A percentile compares a stretch with the other conserved stretches of the same genome.
Evolutionary conservation across 2,797 vertebrate species (phyloP).

Genomic region (Enteromius anoplus): DNA sequence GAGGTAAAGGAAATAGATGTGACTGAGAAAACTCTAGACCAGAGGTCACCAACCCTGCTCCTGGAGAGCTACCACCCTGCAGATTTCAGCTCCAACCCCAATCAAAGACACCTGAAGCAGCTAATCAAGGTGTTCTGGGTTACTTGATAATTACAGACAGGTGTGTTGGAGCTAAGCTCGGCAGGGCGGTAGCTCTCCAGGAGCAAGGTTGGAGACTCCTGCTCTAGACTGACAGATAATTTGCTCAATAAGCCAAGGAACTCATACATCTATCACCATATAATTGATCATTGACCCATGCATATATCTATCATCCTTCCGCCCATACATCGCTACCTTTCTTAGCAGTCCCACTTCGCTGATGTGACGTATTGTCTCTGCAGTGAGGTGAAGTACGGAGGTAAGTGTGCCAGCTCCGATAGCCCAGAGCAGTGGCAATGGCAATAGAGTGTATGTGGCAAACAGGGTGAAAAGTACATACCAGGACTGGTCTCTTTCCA

Average conservation of each 20-base stretch:
- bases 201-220: no score
- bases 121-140: no score
- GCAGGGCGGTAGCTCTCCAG: no score
- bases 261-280: conserved; percentile 1
- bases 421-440: conserved; percentile 80
- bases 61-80: no score
- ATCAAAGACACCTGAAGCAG: no score
- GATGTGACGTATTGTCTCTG: conserved; percentile 68
- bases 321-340: conserved; percentile 68
- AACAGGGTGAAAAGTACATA: conserved; percentile 81
- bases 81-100: no score
- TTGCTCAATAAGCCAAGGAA: not conserved
- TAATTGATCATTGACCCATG: not conserved
- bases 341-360: conserved; percentile 67
- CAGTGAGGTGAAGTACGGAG: conserved; percentile 72
- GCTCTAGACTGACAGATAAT: not conserved
- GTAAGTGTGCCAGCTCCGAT: conserved; percentile 77
- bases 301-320: not conserved
- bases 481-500: conserved; percentile 80
- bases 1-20: not conserved
- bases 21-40: not conserved
- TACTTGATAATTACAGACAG: no score
- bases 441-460: conserved; percentile 81
- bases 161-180: no score
- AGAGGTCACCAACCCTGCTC: no score